These are phyloP conservation scores for Kryptopterus vitreolus DNA, from an alignment of 2,797 vertebrate genomes.

Conservation along the genomic window DNA sequence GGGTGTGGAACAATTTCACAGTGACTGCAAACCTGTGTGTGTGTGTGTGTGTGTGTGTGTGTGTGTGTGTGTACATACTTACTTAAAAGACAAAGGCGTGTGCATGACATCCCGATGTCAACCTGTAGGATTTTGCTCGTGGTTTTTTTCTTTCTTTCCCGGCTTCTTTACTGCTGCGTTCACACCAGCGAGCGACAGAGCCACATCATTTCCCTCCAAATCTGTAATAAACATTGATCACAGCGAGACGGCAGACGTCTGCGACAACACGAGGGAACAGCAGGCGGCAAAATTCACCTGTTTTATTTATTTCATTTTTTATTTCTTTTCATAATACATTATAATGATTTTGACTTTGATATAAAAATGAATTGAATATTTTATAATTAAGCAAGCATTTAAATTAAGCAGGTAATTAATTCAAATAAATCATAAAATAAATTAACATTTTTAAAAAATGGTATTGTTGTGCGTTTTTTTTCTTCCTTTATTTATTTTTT, in stretches of 20 bases:
- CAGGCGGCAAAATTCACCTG: too few relatives aligned
- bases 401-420: too few relatives aligned
- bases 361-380: neutral
- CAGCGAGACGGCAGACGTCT: too few relatives aligned
- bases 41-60: slow-evolving; percentile 32
- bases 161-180: neutral
- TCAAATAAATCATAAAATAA: too few relatives aligned
- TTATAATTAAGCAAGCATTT: too few relatives aligned
- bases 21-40: slow-evolving; percentile 38
- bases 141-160: too few relatives aligned
- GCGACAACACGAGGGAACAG: too few relatives aligned
- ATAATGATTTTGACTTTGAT: neutral
- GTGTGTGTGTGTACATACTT: slow-evolving; percentile 22
- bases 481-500: neutral
- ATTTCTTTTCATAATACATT: neutral
- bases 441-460: too few relatives aligned
- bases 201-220: neutral
- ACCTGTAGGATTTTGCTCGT: slow-evolving; percentile 22
- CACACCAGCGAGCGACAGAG: slow-evolving; percentile 16
- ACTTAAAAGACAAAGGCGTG: slow-evolving; percentile 18
- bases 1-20: slow-evolving; percentile 15
- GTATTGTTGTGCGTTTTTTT: neutral
- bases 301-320: too few relatives aligned
- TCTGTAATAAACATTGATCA: neutral
- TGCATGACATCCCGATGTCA: slow-evolving; percentile 40